Evolutionary conservation across 2,797 vertebrate species (phyloP).

Genomic region (Peromyscus eremicus): DNA sequence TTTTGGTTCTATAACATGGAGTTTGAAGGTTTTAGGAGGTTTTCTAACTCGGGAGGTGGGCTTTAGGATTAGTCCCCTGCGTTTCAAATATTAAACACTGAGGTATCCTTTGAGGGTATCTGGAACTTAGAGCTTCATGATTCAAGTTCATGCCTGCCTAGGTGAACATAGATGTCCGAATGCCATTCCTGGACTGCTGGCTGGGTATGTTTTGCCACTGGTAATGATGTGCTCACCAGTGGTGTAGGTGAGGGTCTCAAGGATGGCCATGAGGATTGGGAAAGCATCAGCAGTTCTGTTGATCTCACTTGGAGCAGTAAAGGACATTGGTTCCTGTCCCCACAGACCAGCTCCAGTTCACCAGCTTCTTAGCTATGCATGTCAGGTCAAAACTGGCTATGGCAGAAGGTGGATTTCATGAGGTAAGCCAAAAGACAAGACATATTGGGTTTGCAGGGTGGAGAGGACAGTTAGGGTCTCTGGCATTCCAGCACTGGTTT

Average conservation of each 20-base stretch:
- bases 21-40: constrained; percentile 33
- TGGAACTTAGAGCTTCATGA: neutral
- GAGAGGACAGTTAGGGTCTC: neutral
- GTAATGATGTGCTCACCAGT: neutral
- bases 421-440: constrained; percentile 2
- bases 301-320: neutral
- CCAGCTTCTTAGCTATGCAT: neutral
- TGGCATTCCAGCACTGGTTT: neutral
- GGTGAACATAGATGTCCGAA: neutral
- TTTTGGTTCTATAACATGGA: constrained; percentile 42
- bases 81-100: constrained; percentile 8
- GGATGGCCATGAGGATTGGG: neutral
- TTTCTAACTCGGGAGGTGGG: neutral
- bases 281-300: neutral
- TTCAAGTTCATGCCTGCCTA: neutral
- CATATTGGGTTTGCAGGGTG: neutral
- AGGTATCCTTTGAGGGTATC: constrained; percentile 3
- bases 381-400: neutral
- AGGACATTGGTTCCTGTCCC: neutral
- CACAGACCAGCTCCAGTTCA: neutral
- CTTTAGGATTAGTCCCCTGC: constrained; percentile 8
- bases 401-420: neutral
- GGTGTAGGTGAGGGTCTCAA: neutral
- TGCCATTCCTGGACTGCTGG: neutral
- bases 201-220: neutral